Evolutionary conservation across 2,113 vertebrate genomes (phyloP), one percentile per base, ranked within the genome.

Genomic region (Dasyurus viverrinus): DNA sequence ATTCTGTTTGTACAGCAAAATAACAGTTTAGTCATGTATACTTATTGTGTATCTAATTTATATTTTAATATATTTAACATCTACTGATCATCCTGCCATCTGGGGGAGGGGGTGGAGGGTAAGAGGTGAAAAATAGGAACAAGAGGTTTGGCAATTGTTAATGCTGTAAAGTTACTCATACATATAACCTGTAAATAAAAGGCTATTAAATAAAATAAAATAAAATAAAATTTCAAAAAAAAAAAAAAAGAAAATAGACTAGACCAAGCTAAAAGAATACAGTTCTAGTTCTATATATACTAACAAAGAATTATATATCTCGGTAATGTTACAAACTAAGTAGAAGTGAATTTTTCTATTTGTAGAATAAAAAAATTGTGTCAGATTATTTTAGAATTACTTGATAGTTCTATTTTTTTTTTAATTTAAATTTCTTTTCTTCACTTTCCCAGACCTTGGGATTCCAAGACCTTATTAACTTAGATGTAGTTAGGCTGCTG

Each of bases 401-500:
- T 68, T 68, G 12, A 0, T 36, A 36, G 12, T 1, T 36, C 30
- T 68, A 54, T 48, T 25, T 68, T 92, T 92, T 93, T 22, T 90
- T 47, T 54, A 68, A 92, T 95, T 90, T 96, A 92, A 93, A 26
- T 48, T 53, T 55, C 36, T 93, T 30, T 76, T 55, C 11, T 92
- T 92, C 24, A 92, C 26, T 90, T 95, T 50, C 93, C n/a, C 24
- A 92, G 52, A 93, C 26, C 25, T 91, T 94, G 42, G 16, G 1
- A 57, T 60, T 89, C 50, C 10, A 6, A 91, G 60, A 94, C 25
- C 50, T 52, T 89, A 27, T 24, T 93, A 90, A 94, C 23, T 53
- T 46, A 94, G 23, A 94, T 25, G 26, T 76, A 89, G 91, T 97
- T 89, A 50, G 91, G 5, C 89, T 95, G 93, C 94, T 89, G 22